phyloP scores from a whole-genome alignment of 2,888 invertebrate species.

The Drosophila putrida region DNA sequence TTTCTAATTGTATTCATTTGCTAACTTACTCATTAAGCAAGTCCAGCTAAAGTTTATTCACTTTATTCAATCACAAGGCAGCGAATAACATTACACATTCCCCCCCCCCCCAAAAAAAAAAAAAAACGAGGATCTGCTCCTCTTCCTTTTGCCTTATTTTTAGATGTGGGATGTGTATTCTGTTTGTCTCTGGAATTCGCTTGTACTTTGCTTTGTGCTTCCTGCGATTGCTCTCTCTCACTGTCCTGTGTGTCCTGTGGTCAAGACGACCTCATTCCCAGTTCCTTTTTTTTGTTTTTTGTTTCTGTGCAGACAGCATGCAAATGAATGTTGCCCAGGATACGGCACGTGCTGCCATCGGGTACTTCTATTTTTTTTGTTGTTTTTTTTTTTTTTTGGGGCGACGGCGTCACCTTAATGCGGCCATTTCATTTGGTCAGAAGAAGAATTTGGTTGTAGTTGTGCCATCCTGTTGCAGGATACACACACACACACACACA shows the following conservation, averaged over 20 bases:
- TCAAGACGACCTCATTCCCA: slow-evolving; percentile 16
- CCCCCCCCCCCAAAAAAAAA: too few species aligned
- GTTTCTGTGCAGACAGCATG: slow-evolving; percentile 51
- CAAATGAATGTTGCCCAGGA: slow-evolving; percentile 58
- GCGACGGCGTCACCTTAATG: slow-evolving; percentile 49
- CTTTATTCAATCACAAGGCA: too few species aligned
- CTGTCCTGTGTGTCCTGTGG: slow-evolving; percentile 23
- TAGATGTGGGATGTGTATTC: slow-evolving; percentile 14
- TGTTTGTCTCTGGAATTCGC: slow-evolving; percentile 17
- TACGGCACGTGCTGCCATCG: slow-evolving; percentile 56
- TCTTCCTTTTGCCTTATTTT: not conserved
- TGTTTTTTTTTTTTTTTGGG: slow-evolving; percentile 20
- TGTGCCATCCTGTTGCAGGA: slow-evolving; percentile 50
- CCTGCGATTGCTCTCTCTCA: slow-evolving; percentile 17
- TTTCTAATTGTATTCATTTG: too few species aligned
- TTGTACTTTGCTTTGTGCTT: slow-evolving; percentile 42
- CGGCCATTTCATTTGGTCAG: slow-evolving; percentile 54
- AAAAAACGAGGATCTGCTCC: too few species aligned
- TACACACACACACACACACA: slow-evolving; percentile 14
- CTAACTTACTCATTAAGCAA: too few species aligned
- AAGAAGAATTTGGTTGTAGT: slow-evolving; percentile 23
- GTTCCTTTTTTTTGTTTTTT: slow-evolving; percentile 14
- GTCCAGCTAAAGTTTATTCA: too few species aligned
- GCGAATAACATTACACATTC: too few species aligned
- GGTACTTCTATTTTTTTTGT: slow-evolving; percentile 9